These are phyloP conservation scores for Atrichornis clamosus DNA, from an alignment of 2,113 vertebrate genomes.

Conservation along the genomic window DNA sequence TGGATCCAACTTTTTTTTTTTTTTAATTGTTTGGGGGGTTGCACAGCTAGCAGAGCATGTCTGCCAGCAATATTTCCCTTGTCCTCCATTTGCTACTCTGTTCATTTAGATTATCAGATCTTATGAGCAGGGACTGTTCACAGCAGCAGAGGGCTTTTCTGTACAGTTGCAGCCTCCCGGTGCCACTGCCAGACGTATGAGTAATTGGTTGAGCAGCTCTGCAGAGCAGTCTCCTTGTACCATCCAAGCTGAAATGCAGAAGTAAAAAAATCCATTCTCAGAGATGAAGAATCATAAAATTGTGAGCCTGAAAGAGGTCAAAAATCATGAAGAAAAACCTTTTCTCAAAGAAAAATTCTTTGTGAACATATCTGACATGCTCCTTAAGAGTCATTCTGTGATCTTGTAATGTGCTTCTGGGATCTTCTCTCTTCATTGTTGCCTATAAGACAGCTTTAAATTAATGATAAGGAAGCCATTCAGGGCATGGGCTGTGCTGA, in stretches of 20 bases:
- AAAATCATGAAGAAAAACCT: background rate
- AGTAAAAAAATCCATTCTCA: background rate
- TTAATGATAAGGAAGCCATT: slow-evolving; percentile 52
- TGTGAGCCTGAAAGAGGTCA: background rate
- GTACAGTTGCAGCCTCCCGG: slow-evolving; percentile 23
- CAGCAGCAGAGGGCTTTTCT: slow-evolving; percentile 51
- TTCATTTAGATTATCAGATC: slow-evolving; percentile 8
- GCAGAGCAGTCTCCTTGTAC: slow-evolving; percentile 49
- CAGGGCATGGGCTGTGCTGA: background rate
- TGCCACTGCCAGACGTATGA: slow-evolving; percentile 40
- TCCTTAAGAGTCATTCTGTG: background rate
- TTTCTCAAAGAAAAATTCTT: background rate
- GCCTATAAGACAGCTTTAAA: slow-evolving; percentile 30
- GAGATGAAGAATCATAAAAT: background rate
- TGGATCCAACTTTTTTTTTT: background rate
- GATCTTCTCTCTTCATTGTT: background rate
- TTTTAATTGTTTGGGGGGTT: too few species aligned
- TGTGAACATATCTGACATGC: background rate
- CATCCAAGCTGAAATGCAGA: background rate
- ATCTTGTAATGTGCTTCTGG: background rate
- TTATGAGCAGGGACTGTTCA: slow-evolving; percentile 25
- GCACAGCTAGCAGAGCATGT: background rate
- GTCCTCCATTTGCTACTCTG: slow-evolving; percentile 26
- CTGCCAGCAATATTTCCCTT: slow-evolving; percentile 1
- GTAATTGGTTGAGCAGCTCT: slow-evolving; percentile 50